phyloP scores from a whole-genome alignment of 1,140 invertebrate genomes.

The Zaprionus capensis region DNA sequence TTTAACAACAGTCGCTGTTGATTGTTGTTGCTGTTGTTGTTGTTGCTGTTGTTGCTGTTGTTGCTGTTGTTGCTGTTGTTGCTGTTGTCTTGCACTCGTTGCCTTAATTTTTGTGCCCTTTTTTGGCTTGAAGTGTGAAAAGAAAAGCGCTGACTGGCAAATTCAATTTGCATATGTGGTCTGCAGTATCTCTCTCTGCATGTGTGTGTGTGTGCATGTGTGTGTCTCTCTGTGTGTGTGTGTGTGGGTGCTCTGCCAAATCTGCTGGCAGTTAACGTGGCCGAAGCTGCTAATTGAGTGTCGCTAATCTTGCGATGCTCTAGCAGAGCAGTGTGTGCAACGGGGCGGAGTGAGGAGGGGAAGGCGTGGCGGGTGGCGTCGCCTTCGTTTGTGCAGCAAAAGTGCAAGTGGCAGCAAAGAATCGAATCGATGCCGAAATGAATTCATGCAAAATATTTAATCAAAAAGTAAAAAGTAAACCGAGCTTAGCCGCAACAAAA shows the following conservation, averaged over 20 bases:
- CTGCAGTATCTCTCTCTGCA: background rate
- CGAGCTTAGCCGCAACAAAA: slow-evolving; percentile 19
- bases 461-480: slow-evolving; percentile 45
- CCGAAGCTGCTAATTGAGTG: slow-evolving; percentile 75
- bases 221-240: slow-evolving; percentile 31
- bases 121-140: slow-evolving; percentile 60
- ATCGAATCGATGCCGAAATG: slow-evolving; percentile 39
- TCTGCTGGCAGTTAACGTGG: slow-evolving; percentile 69
- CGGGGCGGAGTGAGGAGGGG: too few relatives aligned
- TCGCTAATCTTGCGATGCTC: slow-evolving; percentile 4
- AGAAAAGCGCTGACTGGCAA: slow-evolving; percentile 62
- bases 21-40: slow-evolving; percentile 33
- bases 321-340: background rate
- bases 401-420: slow-evolving; percentile 43
- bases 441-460: slow-evolving; percentile 55
- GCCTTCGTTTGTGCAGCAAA: slow-evolving; percentile 25
- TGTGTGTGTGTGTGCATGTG: slow-evolving; percentile 17
- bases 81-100: slow-evolving; percentile 59
- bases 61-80: slow-evolving; percentile 22
- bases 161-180: slow-evolving; percentile 79
- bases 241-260: slow-evolving; percentile 39
- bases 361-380: background rate
- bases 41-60: slow-evolving; percentile 9
- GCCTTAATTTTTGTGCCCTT: slow-evolving; percentile 66
- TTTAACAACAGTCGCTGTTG: slow-evolving; percentile 53